Evolutionary conservation across 2,797 vertebrate species (phyloP).

Genomic region (Notamacropus eugenii): DNA sequence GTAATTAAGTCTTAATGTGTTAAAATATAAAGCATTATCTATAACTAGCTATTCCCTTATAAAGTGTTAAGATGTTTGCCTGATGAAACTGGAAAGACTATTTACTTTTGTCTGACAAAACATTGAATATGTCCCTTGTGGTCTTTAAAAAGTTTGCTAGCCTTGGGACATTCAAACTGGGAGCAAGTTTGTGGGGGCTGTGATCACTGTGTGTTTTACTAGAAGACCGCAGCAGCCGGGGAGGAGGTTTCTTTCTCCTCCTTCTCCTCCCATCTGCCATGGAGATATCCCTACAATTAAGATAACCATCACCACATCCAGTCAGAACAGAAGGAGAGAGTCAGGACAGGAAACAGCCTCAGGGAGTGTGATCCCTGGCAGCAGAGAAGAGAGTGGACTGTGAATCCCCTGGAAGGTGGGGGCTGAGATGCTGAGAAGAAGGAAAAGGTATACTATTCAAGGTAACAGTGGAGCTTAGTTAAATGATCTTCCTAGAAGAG

Average conservation of each 20-base stretch:
- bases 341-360: not conserved
- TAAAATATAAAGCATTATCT: not conserved
- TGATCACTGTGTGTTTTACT: not conserved
- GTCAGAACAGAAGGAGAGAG: not conserved
- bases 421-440: not conserved
- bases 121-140: not conserved
- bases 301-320: not conserved
- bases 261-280: not conserved
- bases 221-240: not conserved
- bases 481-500: too few relatives aligned
- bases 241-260: not conserved
- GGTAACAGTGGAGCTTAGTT: not conserved
- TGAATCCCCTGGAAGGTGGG: not conserved
- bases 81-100: not conserved
- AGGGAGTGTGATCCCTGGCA: not conserved
- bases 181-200: not conserved
- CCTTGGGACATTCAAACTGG: not conserved
- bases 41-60: not conserved
- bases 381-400: not conserved
- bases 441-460: not conserved
- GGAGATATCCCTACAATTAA: not conserved
- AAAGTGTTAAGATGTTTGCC: not conserved
- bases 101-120: not conserved
- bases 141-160: not conserved
- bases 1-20: not conserved